Conservation (phyloP, 1,140 invertebrate species). For the Sinella curviseta region DNA sequence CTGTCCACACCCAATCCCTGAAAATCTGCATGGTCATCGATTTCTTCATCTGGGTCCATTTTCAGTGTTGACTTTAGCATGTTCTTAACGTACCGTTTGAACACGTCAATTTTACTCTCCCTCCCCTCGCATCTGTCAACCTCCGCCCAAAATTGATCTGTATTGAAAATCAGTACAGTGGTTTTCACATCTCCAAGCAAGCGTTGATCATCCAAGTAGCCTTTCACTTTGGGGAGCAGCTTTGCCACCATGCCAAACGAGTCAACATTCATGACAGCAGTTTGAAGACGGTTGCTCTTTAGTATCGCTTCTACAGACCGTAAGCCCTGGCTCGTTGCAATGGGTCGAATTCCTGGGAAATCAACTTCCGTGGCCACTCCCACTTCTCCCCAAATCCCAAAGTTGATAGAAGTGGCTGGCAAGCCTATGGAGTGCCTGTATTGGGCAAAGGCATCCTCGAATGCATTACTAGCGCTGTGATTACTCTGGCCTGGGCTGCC, state of each 20-base stretch:
- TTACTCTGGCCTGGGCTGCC: neutral
- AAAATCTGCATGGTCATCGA: neutral
- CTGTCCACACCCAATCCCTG: neutral
- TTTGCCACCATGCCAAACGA: neutral
- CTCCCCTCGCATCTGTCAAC: neutral
- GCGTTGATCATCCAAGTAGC: neutral
- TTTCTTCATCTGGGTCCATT: neutral
- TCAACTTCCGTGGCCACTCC: neutral
- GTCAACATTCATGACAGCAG: neutral
- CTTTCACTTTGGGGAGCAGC: neutral
- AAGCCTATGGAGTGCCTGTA: neutral
- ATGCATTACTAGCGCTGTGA: neutral
- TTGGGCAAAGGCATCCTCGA: neutral
- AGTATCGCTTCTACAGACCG: neutral
- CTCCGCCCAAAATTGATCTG: neutral
- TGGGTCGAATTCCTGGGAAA: neutral
- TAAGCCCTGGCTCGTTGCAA: neutral
- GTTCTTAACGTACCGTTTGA: neutral
- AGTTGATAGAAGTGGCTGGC: neutral
- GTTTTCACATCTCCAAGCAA: neutral
- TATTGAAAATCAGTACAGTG: neutral
- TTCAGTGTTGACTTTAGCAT: neutral
- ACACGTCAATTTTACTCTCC: neutral
- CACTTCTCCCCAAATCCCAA: neutral
- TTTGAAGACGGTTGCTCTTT: neutral